A percentile compares a stretch with the other conserved stretches of the same genome.
Evolutionary conservation across 2,113 vertebrate species (phyloP).

Genomic region (Bagarius yarrelli): DNA sequence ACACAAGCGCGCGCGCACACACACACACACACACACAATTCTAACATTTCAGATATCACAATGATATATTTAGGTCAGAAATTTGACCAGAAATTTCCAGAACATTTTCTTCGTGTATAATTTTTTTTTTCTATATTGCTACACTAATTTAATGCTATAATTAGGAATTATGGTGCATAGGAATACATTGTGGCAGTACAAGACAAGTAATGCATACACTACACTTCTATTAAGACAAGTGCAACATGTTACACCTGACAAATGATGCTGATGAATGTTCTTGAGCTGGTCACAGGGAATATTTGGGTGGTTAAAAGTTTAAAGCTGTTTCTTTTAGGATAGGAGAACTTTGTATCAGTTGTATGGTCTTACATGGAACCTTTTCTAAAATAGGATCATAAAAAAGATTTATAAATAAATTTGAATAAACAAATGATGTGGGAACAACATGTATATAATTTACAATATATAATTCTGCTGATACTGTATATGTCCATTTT

Average conservation of each 20-base stretch:
- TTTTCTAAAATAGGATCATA: neutral
- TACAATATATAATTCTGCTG: too few species aligned
- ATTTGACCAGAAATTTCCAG: neutral
- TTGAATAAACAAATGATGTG: too few species aligned
- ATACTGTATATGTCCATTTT: too few species aligned
- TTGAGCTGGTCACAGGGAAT: neutral
- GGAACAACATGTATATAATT: too few species aligned
- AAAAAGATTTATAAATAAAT: neutral
- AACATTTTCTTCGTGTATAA: too few species aligned
- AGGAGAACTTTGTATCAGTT: neutral
- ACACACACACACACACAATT: neutral
- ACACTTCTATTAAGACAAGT: neutral
- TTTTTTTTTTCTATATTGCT: too few species aligned
- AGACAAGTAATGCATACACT: neutral
- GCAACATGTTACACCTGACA: too few species aligned
- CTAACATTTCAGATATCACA: neutral
- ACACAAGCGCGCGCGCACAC: constrained; percentile 8
- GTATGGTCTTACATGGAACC: neutral
- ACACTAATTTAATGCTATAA: too few species aligned
- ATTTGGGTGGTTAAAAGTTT: neutral
- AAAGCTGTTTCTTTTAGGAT: neutral
- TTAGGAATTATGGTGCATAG: neutral
- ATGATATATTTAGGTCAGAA: neutral
- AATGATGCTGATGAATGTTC: too few species aligned
- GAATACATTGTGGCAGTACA: neutral